Evolutionary conservation across 1,140 invertebrate species (phyloP).

Genomic region (Tetragnatha versicolor): DNA sequence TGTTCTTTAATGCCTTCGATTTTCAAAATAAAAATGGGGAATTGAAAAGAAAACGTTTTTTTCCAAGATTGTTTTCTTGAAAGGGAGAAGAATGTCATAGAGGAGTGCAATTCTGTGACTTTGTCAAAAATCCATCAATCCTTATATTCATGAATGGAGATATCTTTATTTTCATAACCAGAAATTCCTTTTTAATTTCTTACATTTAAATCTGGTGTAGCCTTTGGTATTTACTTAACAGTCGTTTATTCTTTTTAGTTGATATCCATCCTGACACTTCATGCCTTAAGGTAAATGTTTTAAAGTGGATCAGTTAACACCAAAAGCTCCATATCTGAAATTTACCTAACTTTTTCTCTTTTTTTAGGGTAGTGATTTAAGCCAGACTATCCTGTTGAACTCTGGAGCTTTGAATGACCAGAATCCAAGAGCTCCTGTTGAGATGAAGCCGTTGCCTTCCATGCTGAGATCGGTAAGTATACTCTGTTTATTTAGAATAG

Average conservation of each 20-base stretch:
- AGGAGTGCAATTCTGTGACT: too few relatives aligned
- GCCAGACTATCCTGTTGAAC: slow-evolving; percentile 58
- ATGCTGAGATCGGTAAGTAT: slow-evolving; percentile 43
- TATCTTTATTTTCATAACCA: too few relatives aligned
- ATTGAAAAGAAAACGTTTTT: too few relatives aligned
- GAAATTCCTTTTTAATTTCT: too few relatives aligned
- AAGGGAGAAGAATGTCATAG: too few relatives aligned
- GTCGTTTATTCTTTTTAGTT: slow-evolving; percentile 50
- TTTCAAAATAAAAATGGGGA: too few relatives aligned
- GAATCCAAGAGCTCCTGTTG: background rate
- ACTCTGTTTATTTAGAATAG: too few relatives aligned
- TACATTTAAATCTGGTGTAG: background rate
- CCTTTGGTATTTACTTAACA: background rate
- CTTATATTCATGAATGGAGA: too few relatives aligned
- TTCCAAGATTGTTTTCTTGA: too few relatives aligned
- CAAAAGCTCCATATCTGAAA: background rate
- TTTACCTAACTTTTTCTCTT: slow-evolving; percentile 23
- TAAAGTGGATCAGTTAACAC: background rate
- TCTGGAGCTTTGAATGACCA: slow-evolving; percentile 56
- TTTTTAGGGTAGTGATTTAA: slow-evolving; percentile 60
- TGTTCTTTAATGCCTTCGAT: too few relatives aligned
- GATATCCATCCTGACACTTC: slow-evolving; percentile 61
- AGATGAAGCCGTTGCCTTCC: slow-evolving; percentile 30
- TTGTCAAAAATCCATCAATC: too few relatives aligned
- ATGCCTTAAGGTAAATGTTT: slow-evolving; percentile 59